Percentiles rank a stretch among this genome's conserved stretches.
phyloP scores from a whole-genome alignment of 1,140 invertebrate species.

The Habropoda laboriosa region DNA sequence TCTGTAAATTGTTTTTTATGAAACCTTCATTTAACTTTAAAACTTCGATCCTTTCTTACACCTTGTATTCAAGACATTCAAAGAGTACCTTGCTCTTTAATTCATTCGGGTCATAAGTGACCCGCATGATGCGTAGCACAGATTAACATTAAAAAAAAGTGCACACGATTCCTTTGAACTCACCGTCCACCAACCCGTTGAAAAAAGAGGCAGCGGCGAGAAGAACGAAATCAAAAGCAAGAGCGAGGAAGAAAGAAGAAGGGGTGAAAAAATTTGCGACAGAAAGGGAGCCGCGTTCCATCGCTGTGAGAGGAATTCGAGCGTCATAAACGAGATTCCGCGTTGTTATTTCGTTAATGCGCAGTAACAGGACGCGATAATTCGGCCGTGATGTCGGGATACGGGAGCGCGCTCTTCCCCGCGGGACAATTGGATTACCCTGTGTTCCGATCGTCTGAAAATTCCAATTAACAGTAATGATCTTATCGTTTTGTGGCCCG shows the following conservation, averaged over 20 bases:
- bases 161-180: too few relatives aligned
- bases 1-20: too few relatives aligned
- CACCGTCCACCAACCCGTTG: too few relatives aligned
- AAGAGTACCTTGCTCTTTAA: too few relatives aligned
- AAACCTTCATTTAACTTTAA: too few relatives aligned
- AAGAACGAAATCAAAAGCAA: background rate
- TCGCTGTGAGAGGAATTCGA: conserved; percentile 24
- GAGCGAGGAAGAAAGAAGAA: background rate
- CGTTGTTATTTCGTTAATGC: conserved; percentile 61
- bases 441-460: conserved; percentile 60
- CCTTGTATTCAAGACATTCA: too few relatives aligned
- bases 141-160: too few relatives aligned
- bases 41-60: too few relatives aligned
- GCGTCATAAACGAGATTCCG: conserved; percentile 39
- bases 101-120: too few relatives aligned
- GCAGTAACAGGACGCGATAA: conserved; percentile 55
- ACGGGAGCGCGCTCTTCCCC: background rate
- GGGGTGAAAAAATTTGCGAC: conserved; percentile 14
- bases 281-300: conserved; percentile 48
- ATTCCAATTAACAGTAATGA: conserved; percentile 64
- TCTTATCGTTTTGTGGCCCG: conserved; percentile 44
- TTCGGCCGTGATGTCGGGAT: conserved; percentile 21
- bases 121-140: too few relatives aligned
- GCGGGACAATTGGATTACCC: conserved; percentile 60
- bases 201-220: too few relatives aligned